A percentile compares a stretch with the other conserved stretches of the same genome.
Evolutionary conservation across 2,797 vertebrate genomes (phyloP).

Genomic region (Phataginus tricuspis): DNA sequence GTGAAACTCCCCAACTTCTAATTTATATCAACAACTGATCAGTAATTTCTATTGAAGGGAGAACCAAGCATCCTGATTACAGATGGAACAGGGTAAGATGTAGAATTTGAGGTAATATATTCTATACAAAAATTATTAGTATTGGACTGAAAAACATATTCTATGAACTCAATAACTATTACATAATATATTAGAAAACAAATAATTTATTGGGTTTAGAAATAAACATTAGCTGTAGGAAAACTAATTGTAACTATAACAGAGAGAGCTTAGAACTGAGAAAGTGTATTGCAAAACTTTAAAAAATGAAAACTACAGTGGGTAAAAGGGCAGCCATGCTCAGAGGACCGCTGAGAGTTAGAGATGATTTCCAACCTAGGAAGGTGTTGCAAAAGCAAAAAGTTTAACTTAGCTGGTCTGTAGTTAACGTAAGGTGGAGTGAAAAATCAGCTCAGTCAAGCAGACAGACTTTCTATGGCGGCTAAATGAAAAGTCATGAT

Average conservation of each 20-base stretch:
- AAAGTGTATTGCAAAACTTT: neutral
- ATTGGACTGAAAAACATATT: neutral
- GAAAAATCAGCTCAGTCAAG: neutral
- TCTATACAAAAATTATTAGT: neutral
- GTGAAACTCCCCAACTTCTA: neutral
- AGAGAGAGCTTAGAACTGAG: neutral
- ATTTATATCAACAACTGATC: neutral
- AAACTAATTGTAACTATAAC: neutral
- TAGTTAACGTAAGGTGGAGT: neutral
- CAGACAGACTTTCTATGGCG: neutral
- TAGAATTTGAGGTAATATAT: neutral
- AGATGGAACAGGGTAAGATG: neutral
- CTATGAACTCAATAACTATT: neutral
- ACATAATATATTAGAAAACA: neutral
- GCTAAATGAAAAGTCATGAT: neutral
- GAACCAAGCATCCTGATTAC: neutral
- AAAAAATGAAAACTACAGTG: neutral
- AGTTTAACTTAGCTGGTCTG: neutral
- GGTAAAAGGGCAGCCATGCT: neutral
- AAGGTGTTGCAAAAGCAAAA: neutral
- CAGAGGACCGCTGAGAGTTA: neutral
- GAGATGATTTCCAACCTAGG: neutral
- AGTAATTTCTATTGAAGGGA: neutral
- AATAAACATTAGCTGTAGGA: neutral
- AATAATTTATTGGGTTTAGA: neutral